A percentile compares a stretch with the other conserved stretches of the same genome.
Conservation (phyloP, 2,888 invertebrate genomes). For the Protophormia terraenovae region DNA sequence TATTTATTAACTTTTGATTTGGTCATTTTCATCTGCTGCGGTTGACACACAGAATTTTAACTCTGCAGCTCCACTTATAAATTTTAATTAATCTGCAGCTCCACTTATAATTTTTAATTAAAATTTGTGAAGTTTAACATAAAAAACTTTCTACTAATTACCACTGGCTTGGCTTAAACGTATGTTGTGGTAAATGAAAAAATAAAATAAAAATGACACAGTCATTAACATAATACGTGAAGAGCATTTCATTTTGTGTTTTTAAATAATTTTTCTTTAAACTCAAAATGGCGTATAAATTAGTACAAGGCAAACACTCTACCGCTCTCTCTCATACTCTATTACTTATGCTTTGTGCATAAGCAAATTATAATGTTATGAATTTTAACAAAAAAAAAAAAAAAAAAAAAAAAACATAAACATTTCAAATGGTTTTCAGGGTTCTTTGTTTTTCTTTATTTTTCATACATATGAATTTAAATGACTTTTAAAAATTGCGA, state of each 20-base stretch:
- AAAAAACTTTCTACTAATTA: conserved; percentile 29
- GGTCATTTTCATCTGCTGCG: conserved; percentile 2
- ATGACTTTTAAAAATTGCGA: conserved; percentile 50
- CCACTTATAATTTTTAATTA: conserved; percentile 27
- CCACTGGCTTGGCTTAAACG: no score
- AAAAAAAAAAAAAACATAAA: conserved; percentile 13
- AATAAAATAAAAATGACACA: neutral
- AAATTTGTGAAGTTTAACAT: neutral
- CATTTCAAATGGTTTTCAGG: conserved; percentile 47
- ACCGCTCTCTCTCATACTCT: no score
- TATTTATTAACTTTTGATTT: neutral
- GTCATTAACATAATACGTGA: conserved; percentile 19
- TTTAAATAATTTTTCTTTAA: neutral
- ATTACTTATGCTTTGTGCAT: neutral
- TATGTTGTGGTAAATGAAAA: conserved; percentile 1
- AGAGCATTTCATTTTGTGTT: conserved; percentile 14
- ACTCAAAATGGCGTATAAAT: conserved; percentile 55
- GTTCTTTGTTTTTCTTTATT: conserved; percentile 22
- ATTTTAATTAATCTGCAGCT: neutral
- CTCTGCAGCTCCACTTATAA: neutral
- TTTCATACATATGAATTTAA: conserved; percentile 46
- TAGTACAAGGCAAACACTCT: conserved; percentile 53
- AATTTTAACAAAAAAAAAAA: conserved; percentile 5
- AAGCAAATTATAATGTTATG: conserved; percentile 35
- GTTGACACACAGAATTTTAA: neutral